These are phyloP conservation scores for Temnothorax curvispinosus DNA, from an alignment of 1,140 invertebrate genomes.

Conservation along the genomic window DNA sequence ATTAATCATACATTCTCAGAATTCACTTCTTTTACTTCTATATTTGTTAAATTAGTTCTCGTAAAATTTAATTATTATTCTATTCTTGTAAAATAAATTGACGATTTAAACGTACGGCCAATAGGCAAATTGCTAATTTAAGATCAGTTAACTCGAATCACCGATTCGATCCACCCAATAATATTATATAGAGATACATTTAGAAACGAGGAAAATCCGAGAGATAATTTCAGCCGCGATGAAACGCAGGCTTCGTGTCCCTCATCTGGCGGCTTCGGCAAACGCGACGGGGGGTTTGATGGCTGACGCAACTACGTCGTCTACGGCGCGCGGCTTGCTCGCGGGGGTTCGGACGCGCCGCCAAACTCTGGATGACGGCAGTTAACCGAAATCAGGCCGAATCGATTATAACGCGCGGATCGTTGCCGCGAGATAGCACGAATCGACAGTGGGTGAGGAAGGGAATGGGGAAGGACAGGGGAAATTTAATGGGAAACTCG, in stretches of 20 bases:
- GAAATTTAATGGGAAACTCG: conserved; percentile 78
- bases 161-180: background rate
- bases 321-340: conserved; percentile 63
- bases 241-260: conserved; percentile 32
- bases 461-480: conserved; percentile 29
- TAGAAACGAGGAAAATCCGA: conserved; percentile 36
- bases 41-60: background rate
- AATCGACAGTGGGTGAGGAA: conserved; percentile 71
- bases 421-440: conserved; percentile 76
- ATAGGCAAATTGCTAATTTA: background rate
- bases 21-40: background rate
- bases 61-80: background rate
- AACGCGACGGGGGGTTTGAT: conserved; percentile 44
- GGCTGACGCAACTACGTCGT: conserved; percentile 66
- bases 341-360: conserved; percentile 61
- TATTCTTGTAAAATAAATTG: background rate
- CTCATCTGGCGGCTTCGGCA: conserved; percentile 45
- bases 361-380: conserved; percentile 80
- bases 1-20: background rate
- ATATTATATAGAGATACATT: background rate
- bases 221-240: conserved; percentile 33
- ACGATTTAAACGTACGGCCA: background rate
- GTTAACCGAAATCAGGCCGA: conserved; percentile 81
- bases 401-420: conserved; percentile 81
- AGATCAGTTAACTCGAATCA: background rate